Percentiles rank a stretch among this genome's conserved stretches.
phyloP scores from a whole-genome alignment of 2,113 vertebrate genomes.

The Glareola pratincola region DNA sequence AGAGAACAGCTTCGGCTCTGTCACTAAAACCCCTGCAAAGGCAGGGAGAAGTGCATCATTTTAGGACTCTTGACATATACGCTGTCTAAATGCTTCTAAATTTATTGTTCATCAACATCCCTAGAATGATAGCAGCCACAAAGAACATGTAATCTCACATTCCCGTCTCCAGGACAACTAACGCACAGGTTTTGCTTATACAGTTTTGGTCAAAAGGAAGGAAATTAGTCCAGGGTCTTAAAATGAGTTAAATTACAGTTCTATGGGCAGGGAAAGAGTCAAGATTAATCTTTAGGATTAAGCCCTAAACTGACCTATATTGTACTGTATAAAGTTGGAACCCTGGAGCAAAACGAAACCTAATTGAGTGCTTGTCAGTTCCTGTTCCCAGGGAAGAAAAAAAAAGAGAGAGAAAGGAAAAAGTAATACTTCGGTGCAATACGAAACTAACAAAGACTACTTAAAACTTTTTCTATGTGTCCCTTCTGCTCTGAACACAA shows the following conservation, averaged over 20 bases:
- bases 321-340: neutral
- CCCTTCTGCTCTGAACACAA: neutral
- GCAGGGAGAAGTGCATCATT: neutral
- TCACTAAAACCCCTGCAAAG: neutral
- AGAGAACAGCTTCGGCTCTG: neutral
- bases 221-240: neutral
- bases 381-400: neutral
- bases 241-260: neutral
- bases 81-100: neutral
- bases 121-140: fast-evolving
- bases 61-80: neutral
- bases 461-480: neutral
- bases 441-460: neutral
- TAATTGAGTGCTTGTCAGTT: neutral
- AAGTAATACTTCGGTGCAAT: neutral
- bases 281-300: neutral
- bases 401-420: neutral
- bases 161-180: neutral
- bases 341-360: neutral
- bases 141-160: neutral
- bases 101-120: fast-evolving
- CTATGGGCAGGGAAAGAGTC: neutral
- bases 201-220: neutral
- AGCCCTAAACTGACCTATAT: neutral
- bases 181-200: neutral